Percentiles rank a stretch among this genome's conserved stretches.
phyloP scores from a whole-genome alignment of 1,140 invertebrate species.

The Zophobas morio region DNA sequence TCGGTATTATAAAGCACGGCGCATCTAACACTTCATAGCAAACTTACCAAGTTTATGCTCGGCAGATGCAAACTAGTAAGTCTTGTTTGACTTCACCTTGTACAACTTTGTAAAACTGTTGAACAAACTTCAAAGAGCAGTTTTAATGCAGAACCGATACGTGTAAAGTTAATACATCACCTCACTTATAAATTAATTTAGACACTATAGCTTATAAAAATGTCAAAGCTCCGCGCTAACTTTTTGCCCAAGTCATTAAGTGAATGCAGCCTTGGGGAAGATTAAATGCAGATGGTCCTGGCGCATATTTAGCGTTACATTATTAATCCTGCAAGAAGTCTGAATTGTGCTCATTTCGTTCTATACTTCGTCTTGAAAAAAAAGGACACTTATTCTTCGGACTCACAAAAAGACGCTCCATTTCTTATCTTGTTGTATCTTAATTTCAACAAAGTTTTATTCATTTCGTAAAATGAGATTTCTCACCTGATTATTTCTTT shows the following conservation, averaged over 20 bases:
- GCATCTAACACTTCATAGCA: not conserved
- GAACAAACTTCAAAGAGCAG: not conserved
- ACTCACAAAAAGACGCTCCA: not conserved
- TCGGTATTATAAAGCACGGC: conserved; percentile 3
- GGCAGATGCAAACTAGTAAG: not conserved
- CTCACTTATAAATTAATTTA: not conserved
- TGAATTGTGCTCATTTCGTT: not conserved
- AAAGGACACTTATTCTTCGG: conserved; percentile 5
- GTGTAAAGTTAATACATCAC: not conserved
- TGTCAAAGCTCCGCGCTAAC: not conserved
- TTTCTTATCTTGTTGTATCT: conserved; percentile 19
- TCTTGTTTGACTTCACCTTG: not conserved
- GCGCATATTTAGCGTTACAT: conserved; percentile 47
- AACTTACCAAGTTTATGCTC: not conserved
- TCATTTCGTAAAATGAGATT: conserved; percentile 35
- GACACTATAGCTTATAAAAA: not conserved
- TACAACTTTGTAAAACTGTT: not conserved
- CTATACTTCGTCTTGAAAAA: not conserved
- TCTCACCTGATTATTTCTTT: conserved; percentile 37
- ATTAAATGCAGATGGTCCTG: conserved; percentile 43
- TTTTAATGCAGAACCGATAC: not conserved
- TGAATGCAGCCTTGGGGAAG: not conserved
- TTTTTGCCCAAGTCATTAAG: conserved; percentile 8
- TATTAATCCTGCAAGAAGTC: conserved; percentile 32
- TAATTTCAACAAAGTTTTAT: conserved; percentile 29